Conservation (phyloP, 2,888 invertebrate genomes). For the Sphecodes monilicornis region DNA sequence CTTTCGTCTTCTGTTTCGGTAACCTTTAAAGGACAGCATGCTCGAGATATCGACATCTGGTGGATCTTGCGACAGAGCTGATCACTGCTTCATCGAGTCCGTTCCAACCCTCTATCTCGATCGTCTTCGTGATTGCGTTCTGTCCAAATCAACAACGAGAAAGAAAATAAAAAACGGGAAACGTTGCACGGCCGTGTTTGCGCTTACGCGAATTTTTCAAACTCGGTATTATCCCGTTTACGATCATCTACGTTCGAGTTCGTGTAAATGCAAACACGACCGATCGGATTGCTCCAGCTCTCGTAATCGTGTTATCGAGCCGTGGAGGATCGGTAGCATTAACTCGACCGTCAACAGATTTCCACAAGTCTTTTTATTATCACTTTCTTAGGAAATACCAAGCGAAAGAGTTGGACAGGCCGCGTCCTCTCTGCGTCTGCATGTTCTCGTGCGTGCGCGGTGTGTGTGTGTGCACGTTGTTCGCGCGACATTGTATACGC, state of each 20-base stretch:
- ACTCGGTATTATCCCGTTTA: no score
- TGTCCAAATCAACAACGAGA: background rate
- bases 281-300: background rate
- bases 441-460: slow-evolving; percentile 17
- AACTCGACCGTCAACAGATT: slow-evolving; percentile 25
- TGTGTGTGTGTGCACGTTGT: slow-evolving; percentile 9
- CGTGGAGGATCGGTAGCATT: background rate
- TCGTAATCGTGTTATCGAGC: background rate
- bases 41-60: slow-evolving; percentile 27
- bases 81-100: slow-evolving; percentile 3
- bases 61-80: slow-evolving; percentile 3
- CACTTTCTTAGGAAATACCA: slow-evolving; percentile 40
- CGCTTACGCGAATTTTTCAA: background rate
- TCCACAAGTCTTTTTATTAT: slow-evolving; percentile 34
- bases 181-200: no score
- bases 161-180: background rate
- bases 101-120: slow-evolving; percentile 1
- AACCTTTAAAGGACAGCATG: slow-evolving; percentile 25
- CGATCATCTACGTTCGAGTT: no score
- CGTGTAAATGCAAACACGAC: no score
- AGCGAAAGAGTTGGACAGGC: slow-evolving; percentile 34
- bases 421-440: slow-evolving; percentile 25
- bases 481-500: slow-evolving; percentile 15
- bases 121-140: background rate
- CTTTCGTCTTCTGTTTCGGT: background rate